Evolutionary conservation across 37 sponge, comb jelly and placozoan species (phyloP).

Genomic region (Diacarnus erythraeanus): DNA sequence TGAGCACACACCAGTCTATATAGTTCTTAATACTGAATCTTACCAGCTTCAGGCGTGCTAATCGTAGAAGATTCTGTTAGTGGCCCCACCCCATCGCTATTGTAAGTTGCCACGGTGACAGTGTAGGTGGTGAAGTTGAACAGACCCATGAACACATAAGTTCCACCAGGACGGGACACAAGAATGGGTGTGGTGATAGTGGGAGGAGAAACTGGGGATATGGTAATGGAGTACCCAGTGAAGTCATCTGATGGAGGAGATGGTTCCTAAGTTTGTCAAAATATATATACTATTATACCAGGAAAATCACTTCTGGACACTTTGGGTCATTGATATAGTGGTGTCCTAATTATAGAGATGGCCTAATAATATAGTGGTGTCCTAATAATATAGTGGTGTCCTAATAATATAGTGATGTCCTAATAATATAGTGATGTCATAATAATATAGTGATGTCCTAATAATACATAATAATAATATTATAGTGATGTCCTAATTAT

Average conservation of each 20-base stretch:
- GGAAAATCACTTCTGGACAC: background rate
- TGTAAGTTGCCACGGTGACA: slow-evolving; percentile 73
- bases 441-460: no score
- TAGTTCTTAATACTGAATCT: no score
- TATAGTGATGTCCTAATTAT: no score
- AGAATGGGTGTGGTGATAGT: slow-evolving; percentile 27
- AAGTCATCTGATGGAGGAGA: slow-evolving; percentile 16
- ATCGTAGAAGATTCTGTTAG: slow-evolving; percentile 9
- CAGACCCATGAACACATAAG: slow-evolving; percentile 25
- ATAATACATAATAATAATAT: no score
- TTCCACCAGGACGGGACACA: background rate
- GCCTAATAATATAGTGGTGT: no score
- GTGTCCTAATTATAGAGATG: no score
- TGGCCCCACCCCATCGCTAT: slow-evolving; percentile 60
- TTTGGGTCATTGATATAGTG: no score
- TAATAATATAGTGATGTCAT: no score
- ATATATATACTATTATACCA: background rate
- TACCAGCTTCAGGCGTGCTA: slow-evolving; percentile 58
- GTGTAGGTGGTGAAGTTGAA: slow-evolving; percentile 57
- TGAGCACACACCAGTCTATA: no score
- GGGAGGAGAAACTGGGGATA: slow-evolving; percentile 53
- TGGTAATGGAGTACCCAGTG: slow-evolving; percentile 34
- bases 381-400: no score
- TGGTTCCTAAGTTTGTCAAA: slow-evolving; percentile 11
- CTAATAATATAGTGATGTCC: no score